Conservation (phyloP, 2,113 vertebrate genomes). For the Tautogolabrus adspersus region DNA sequence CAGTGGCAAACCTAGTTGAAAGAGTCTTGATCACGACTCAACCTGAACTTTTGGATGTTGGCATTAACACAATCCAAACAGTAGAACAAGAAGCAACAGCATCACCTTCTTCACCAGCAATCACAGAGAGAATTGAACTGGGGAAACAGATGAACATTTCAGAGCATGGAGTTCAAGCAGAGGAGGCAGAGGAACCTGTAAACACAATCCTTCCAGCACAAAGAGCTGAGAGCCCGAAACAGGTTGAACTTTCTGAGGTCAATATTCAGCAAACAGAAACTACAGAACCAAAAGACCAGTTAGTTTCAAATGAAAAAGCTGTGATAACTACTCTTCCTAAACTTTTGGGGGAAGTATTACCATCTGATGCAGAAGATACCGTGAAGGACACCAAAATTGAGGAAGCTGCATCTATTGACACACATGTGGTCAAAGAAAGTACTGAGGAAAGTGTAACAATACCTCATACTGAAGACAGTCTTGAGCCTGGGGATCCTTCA, state of each 20-base stretch:
- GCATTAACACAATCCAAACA: conserved; percentile 21
- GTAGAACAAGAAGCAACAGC: background rate
- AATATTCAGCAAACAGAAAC: conserved; percentile 32
- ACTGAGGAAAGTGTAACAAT: no score
- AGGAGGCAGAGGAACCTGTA: background rate
- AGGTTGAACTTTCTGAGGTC: background rate
- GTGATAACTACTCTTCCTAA: background rate
- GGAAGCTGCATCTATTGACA: no score
- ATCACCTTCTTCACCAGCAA: background rate
- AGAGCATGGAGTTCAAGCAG: background rate
- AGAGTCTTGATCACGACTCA: background rate
- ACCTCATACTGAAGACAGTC: background rate
- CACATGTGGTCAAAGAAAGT: no score
- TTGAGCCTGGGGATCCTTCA: background rate
- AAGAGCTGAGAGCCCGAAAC: conserved; percentile 10
- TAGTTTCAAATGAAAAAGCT: background rate
- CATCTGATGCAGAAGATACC: background rate
- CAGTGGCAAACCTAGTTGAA: background rate
- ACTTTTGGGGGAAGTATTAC: background rate
- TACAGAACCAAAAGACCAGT: background rate
- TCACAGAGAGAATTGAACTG: background rate
- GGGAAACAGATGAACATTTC: conserved; percentile 11
- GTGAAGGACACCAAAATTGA: background rate
- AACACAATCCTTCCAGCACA: background rate
- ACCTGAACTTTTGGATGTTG: conserved; percentile 11